Conservation (phyloP, 1,140 invertebrate genomes). For the Heliconius hewitsoni region DNA sequence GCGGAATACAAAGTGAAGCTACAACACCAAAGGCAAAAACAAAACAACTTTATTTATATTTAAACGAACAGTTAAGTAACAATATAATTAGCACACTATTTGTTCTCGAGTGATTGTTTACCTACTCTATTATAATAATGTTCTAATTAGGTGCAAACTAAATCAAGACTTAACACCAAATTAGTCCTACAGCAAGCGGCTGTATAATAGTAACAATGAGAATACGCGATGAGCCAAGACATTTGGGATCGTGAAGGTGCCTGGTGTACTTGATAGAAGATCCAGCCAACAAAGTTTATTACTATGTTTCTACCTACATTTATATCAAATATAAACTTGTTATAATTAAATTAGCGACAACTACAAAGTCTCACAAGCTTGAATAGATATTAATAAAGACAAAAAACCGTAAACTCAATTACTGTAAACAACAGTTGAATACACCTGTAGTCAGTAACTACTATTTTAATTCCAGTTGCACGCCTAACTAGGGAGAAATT, state of each 20-base stretch:
- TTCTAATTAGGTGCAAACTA: conserved; percentile 25
- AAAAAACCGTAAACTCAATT: conserved; percentile 13
- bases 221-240: conserved; percentile 26
- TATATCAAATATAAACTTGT: neutral
- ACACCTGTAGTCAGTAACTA: conserved; percentile 43
- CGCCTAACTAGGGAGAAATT: conserved; percentile 34
- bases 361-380: neutral
- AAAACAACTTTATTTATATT: neutral
- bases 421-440: conserved; percentile 32
- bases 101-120: neutral
- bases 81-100: neutral
- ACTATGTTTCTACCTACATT: neutral
- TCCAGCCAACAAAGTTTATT: neutral
- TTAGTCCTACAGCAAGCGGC: conserved; percentile 8
- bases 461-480: conserved; percentile 40
- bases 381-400: conserved; percentile 6
- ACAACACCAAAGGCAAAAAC: neutral
- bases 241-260: conserved; percentile 12
- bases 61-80: neutral
- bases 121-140: neutral
- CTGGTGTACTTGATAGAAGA: neutral
- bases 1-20: too few species aligned
- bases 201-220: conserved; percentile 18
- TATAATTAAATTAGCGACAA: conserved; percentile 9
- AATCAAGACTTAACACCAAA: conserved; percentile 26